Evolutionary conservation across 2,797 vertebrate species (phyloP).

Genomic region (Sebastes dallii): DNA sequence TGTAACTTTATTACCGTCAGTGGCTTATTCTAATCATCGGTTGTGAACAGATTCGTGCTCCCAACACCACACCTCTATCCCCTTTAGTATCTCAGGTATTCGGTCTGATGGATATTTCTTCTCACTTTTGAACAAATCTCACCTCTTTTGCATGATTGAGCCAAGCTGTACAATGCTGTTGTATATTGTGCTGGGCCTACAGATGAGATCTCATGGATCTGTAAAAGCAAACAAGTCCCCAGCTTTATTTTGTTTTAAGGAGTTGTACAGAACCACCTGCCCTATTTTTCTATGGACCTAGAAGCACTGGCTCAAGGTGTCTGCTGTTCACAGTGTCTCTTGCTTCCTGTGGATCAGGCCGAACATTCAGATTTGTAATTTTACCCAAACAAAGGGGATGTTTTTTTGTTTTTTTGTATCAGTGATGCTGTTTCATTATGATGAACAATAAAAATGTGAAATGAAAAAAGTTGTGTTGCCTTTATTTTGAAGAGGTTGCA

Average conservation of each 20-base stretch:
- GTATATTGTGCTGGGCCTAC: slow-evolving; percentile 20
- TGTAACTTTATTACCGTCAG: background rate
- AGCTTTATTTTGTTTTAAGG: slow-evolving; percentile 23
- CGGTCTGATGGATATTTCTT: slow-evolving; percentile 16
- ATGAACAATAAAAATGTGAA: slow-evolving; percentile 83
- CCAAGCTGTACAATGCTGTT: slow-evolving; percentile 45
- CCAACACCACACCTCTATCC: slow-evolving; percentile 28
- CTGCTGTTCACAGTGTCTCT: slow-evolving; percentile 43
- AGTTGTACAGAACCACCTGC: slow-evolving; percentile 44
- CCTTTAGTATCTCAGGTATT: slow-evolving; percentile 65
- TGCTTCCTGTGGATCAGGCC: slow-evolving; percentile 65
- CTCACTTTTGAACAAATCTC: slow-evolving; percentile 2
- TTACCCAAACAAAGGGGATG: slow-evolving; percentile 65
- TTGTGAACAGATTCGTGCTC: background rate
- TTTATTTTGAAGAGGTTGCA: background rate
- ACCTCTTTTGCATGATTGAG: slow-evolving; percentile 54
- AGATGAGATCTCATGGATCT: slow-evolving; percentile 21
- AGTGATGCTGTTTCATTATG: slow-evolving; percentile 77
- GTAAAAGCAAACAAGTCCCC: slow-evolving; percentile 19
- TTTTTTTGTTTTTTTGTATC: slow-evolving; percentile 80
- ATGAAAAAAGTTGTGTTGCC: background rate
- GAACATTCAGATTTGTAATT: slow-evolving; percentile 72
- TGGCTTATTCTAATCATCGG: background rate
- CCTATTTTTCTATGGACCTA: slow-evolving; percentile 60
- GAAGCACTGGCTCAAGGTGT: slow-evolving; percentile 49